Percentiles rank a stretch among this genome's conserved stretches.
Conservation (phyloP, 2,113 vertebrate species). For the human region GRCh38 chr7:30871501-30872000, state of each 20-base stretch:
- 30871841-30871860: background rate
- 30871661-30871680: background rate
- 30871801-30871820: background rate
- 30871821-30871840: background rate
- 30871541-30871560: background rate
- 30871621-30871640: background rate
- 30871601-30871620: background rate
- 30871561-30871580: background rate
- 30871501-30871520: rapidly evolving
- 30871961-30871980: rapidly evolving
- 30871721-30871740: background rate
- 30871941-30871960: background rate
- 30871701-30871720: background rate
- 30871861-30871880: background rate
- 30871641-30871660: rapidly evolving
- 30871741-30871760: rapidly evolving
- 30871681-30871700: background rate
- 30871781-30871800: background rate
- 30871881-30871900: background rate
- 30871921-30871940: background rate
- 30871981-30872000: background rate
- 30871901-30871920: background rate
- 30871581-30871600: background rate
- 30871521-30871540: background rate
- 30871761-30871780: background rate